Conservation (phyloP, 2,888 invertebrate species). For the Ochropleura leucogaster region DNA sequence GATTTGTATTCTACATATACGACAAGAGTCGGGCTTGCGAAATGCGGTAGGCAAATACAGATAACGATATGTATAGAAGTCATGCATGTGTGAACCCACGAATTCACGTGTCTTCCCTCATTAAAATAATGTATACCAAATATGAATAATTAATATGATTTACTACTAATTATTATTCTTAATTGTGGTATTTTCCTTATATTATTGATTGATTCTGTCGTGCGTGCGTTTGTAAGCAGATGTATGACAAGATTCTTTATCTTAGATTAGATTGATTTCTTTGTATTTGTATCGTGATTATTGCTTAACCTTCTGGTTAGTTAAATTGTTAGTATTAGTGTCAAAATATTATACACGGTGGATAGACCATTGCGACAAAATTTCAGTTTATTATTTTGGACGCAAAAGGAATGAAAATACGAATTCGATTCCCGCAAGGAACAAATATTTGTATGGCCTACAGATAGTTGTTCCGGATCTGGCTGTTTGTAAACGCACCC, state of each 20-base stretch:
- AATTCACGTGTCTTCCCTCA: conserved; percentile 4
- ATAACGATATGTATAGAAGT: conserved; percentile 18
- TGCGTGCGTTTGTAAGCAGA: background rate
- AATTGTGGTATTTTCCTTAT: background rate
- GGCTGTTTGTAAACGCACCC: too few species aligned
- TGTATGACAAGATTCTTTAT: background rate
- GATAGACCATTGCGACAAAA: background rate
- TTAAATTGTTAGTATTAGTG: conserved; percentile 3
- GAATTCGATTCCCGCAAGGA: too few species aligned
- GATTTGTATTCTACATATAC: background rate
- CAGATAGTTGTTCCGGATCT: too few species aligned
- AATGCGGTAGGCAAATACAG: background rate
- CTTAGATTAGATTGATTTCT: background rate
- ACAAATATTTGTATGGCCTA: too few species aligned
- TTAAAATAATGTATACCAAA: conserved; percentile 30
- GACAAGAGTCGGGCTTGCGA: background rate
- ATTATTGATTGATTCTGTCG: conserved; percentile 20
- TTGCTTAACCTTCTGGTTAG: background rate
- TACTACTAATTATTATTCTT: conserved; percentile 11
- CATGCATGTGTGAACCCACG: conserved; percentile 28
- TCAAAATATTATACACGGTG: background rate
- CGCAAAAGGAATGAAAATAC: background rate
- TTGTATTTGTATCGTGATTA: background rate
- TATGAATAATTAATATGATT: conserved; percentile 28
- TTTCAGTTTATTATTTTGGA: background rate